Base-by-base conservation (phyloP, 2,797 vertebrate species). In the Pangasius mekongensis region DNA sequence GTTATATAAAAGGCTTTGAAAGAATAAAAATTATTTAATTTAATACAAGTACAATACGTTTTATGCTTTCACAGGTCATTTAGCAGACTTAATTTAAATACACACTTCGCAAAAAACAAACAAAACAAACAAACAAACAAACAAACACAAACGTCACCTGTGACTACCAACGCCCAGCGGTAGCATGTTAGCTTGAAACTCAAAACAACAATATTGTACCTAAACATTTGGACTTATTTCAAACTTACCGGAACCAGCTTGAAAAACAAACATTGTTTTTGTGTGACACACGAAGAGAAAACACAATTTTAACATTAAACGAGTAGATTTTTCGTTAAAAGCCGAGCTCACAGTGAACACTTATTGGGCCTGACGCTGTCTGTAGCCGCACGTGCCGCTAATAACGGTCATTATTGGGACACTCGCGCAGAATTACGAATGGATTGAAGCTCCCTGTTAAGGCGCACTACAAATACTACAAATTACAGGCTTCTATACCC, bases 301-400 rank as follows among this genome's bases (percentile, higher is more conserved):
- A 20, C 18, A 33, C 9, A 49, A 47, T 30, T 11, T 33, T 30
- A 67, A 30, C 43, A n/a, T 10, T 14, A 27, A 82, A 82, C 1
- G 20, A 14, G 9, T 27, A 14, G 1, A 47, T 16, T n/a, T 16
- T 6, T 13, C 10, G 2, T 33, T 52, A 67, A 52, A 67, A 22
- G 9, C n/a, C 0, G 60, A 0, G 5, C 54, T 13, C 24, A n/a
- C 39, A n/a, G 11, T n/a, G 36, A 62, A 62, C 5, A 16, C 39
- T 18, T 30, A 30, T 0, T 3, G 5, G 2, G 22, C 10, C 22
- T 27, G 5, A 1, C 10, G 1, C 5, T 13, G 11, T 16, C 22
- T 43, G 24, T 1, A 81, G 24, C 2, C 58, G 71, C 85, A 86
- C 85, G 85, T 86, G 85, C 73, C 0, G 16, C 43, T 67, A 77